A percentile compares a stretch with the other conserved stretches of the same genome.
These are phyloP conservation scores for Drosophila repletoides DNA, from an alignment of 1,140 invertebrate species.

Conservation along the genomic window DNA sequence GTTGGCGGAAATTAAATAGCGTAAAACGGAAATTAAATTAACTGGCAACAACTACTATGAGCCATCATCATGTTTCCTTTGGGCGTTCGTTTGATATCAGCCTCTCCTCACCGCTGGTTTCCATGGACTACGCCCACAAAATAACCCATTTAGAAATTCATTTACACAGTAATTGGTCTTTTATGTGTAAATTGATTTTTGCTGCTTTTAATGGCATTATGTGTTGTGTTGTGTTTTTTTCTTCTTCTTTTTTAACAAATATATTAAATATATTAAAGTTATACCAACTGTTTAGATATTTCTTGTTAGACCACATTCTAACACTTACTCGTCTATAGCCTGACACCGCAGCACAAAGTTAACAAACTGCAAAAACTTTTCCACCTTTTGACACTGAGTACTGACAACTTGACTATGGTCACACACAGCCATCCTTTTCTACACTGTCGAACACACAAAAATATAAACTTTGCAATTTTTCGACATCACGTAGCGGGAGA, in stretches of 20 bases:
- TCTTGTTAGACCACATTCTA: background rate
- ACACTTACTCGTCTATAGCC: slow-evolving; percentile 5
- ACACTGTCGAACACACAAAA: slow-evolving; percentile 30
- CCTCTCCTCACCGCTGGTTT: no score
- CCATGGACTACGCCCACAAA: no score
- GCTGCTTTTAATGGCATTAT: background rate
- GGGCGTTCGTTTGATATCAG: background rate
- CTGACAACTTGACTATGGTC: slow-evolving; percentile 20
- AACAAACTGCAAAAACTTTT: slow-evolving; percentile 20
- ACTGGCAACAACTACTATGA: slow-evolving; percentile 37
- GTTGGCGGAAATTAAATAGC: slow-evolving; percentile 72
- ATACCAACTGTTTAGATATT: slow-evolving; percentile 13
- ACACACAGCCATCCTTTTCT: background rate
- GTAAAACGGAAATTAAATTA: slow-evolving; percentile 74
- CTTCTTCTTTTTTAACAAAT: no score
- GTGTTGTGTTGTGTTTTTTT: no score
- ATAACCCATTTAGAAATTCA: slow-evolving; percentile 14
- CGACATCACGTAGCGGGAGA: background rate
- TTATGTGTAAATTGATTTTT: background rate
- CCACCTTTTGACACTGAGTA: slow-evolving; percentile 19
- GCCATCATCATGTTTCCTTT: background rate
- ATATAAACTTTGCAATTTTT: slow-evolving; percentile 57
- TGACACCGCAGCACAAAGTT: slow-evolving; percentile 8
- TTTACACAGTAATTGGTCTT: slow-evolving; percentile 9
- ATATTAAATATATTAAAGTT: slow-evolving; percentile 1